Conservation (phyloP, 2,797 vertebrate species). For the Pseudocheirus occidentalis region DNA sequence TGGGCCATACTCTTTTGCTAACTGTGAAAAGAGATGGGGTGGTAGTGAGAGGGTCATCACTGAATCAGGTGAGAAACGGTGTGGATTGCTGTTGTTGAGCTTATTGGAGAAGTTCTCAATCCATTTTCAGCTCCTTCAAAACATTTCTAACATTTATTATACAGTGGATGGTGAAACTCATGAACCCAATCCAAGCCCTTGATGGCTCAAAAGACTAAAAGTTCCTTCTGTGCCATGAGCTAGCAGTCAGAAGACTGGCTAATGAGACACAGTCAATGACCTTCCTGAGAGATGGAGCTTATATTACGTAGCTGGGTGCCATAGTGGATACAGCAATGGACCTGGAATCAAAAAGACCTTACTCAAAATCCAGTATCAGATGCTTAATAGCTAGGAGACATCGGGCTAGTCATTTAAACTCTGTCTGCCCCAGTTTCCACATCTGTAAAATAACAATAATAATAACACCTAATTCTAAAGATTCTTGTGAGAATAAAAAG, state of each 20-base stretch:
- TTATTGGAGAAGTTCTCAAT: neutral
- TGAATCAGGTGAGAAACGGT: neutral
- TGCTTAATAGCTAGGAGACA: neutral
- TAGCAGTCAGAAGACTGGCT: neutral
- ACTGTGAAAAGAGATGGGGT: neutral
- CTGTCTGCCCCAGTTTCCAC: neutral
- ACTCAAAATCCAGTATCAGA: neutral
- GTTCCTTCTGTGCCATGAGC: neutral
- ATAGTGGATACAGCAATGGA: neutral
- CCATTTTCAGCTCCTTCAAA: neutral
- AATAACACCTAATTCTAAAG: neutral
- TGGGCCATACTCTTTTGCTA: no score
- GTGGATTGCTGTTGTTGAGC: neutral
- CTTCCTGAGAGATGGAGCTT: neutral
- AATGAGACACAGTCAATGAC: neutral
- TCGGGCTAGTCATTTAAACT: neutral
- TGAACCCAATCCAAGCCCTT: no score
- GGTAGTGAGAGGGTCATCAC: neutral
- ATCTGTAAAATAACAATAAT: neutral
- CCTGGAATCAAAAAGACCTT: neutral
- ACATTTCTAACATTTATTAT: neutral
- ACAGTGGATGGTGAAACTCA: neutral
- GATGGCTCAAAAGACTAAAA: neutral
- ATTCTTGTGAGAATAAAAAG: neutral
- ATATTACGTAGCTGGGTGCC: neutral